Evolutionary conservation across 2,888 invertebrate species (phyloP).

Genomic region (Eilema griseolum): DNA sequence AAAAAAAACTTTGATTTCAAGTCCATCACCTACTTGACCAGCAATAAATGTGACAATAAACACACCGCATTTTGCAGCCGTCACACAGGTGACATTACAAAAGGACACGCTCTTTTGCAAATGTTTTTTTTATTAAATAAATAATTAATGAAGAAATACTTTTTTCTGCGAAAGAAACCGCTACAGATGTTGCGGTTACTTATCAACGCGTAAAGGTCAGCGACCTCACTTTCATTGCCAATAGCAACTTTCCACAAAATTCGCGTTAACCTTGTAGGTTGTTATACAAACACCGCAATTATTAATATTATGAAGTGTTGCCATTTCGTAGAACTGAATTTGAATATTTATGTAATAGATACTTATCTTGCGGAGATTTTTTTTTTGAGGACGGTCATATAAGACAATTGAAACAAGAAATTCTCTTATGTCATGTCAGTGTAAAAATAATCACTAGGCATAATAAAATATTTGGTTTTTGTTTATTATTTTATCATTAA

Average conservation of each 20-base stretch:
- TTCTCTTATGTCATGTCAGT: too few relatives aligned
- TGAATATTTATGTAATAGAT: neutral
- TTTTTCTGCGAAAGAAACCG: constrained; percentile 28
- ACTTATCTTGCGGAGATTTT: neutral
- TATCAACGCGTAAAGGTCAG: constrained; percentile 28
- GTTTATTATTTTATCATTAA: too few relatives aligned
- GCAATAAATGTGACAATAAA: too few relatives aligned
- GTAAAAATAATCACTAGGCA: too few relatives aligned
- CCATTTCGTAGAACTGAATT: neutral
- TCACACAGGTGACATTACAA: too few relatives aligned
- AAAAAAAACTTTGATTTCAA: too few relatives aligned
- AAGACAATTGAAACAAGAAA: too few relatives aligned
- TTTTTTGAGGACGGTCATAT: too few relatives aligned
- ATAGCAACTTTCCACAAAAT: constrained; percentile 43
- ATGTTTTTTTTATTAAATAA: neutral
- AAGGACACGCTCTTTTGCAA: too few relatives aligned
- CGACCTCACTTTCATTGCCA: constrained; percentile 53
- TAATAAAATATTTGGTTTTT: too few relatives aligned
- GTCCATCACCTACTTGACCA: too few relatives aligned
- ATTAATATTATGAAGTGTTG: constrained; percentile 8
- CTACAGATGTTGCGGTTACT: constrained; percentile 23
- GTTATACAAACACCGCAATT: neutral
- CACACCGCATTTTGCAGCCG: too few relatives aligned
- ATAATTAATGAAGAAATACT: constrained; percentile 2
- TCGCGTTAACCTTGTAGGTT: constrained; percentile 21